Evolutionary conservation across 2,888 invertebrate genomes (phyloP).

Genomic region (Polia nebulosa): DNA sequence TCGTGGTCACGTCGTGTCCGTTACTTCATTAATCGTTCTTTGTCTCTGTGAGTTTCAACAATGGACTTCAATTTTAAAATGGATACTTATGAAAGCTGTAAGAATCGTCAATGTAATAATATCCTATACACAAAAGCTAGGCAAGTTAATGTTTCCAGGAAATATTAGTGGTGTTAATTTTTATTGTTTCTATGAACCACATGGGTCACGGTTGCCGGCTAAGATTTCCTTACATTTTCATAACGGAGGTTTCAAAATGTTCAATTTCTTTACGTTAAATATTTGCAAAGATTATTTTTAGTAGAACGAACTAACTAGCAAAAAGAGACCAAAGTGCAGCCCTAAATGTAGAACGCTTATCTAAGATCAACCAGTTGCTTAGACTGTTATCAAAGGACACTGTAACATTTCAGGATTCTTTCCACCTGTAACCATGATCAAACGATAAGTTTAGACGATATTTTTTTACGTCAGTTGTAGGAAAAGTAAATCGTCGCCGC

Average conservation of each 20-base stretch:
- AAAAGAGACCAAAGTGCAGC: too few species aligned
- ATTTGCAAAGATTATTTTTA: too few species aligned
- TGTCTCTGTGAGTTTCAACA: conserved; percentile 56
- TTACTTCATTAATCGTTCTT: conserved; percentile 66
- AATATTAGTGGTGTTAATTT: conserved; percentile 38
- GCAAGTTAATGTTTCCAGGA: conserved; percentile 44
- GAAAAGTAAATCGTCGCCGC: too few species aligned
- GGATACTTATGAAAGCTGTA: conserved; percentile 55
- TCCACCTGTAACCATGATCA: too few species aligned
- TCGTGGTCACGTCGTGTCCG: conserved; percentile 71
- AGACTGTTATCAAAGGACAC: too few species aligned
- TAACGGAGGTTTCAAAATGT: conserved; percentile 1
- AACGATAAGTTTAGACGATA: too few species aligned
- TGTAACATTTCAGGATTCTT: too few species aligned
- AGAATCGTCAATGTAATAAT: conserved; percentile 48
- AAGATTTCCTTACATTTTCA: conserved; percentile 51
- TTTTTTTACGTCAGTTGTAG: too few species aligned
- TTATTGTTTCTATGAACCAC: conserved; percentile 46
- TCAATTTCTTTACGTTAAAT: too few species aligned
- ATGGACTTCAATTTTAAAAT: conserved; percentile 55
- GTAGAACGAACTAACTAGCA: too few species aligned
- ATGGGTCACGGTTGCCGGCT: conserved; percentile 11
- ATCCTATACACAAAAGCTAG: conserved; percentile 48
- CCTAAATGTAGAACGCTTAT: too few species aligned
- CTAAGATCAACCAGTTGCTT: too few species aligned